Evolutionary conservation across 2,797 vertebrate genomes (phyloP), one percentile per base, ranked within the genome.

Genomic region (Esox masquinongy): DNA sequence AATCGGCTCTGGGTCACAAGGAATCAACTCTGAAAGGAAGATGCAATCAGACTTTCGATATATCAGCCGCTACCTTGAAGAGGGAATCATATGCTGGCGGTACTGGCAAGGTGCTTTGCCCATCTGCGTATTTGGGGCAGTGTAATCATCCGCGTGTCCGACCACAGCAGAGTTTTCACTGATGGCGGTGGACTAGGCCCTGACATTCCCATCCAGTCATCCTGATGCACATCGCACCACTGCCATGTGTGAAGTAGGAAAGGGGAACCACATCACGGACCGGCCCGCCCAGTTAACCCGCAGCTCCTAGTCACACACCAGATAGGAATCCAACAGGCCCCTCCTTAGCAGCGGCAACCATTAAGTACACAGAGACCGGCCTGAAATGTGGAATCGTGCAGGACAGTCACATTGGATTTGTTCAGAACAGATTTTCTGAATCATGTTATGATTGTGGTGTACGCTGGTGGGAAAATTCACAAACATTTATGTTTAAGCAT

Each of bases 361-460:
- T 68, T 64, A 82, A 74, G 64, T 22, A 56, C 74, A 61, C 39
- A 66, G 22, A 70, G 14, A 22, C 79, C 82, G 66, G 79, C 77
- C 47, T 59, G 71, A 76, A 68, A 74, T 31, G 83, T 91, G 89
- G 83, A 88, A 80, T 72, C 81, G 82, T 74, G 88, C 85, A 83
- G 80, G 82, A 81, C 73, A 83, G 86, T 86, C 49, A 85, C 82
- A 76, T 82, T 75, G 80, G 82, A 77, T 82, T 81, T 88, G 88
- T 88, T 59, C 68, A 84, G 51, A 61, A 56, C 63, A 59, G 50
- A 7, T 78, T 74, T 80, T 74, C 80, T 73, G 51, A 84, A 81
- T 85, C 84, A 88, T 85, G 86, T 90, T 90, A 80, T 89, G 77
- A 61, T 68, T 84, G 88, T 86, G 92, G 89, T 83, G 81, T 85